Base-by-base conservation (phyloP, 35 echinoderm and acorn worm genomes). In the Chiridota heheva region DNA sequence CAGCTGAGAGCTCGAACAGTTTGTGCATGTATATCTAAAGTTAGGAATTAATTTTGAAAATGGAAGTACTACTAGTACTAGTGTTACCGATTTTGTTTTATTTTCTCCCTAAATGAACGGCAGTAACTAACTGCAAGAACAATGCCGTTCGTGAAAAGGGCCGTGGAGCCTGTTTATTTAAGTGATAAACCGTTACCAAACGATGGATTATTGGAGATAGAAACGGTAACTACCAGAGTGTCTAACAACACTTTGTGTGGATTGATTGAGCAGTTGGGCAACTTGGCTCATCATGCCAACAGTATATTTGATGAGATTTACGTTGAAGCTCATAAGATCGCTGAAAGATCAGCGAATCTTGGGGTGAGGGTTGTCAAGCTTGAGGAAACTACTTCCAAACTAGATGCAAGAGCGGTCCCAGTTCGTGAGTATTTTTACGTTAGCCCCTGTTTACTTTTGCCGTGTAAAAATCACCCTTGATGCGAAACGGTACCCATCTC, bases 381-480 rank as follows among this genome's bases (percentile, higher is more conserved):
- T 29, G 82, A 82, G 61, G 92, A 89, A 57, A 44, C 61, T 42
- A 64, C 90, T 40, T 61, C 67, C 29, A 96, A 79, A 64, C 76
- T 96, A 42, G 92, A 96, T 71, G 92, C 92, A 22, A 86, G 92
- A 82, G 82, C 92, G 37, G 92, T 96, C 5, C 74, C 71, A 96
- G 92, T 96, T 82, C 92, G 92, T 96, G 90, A 96, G 92, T 96
- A 85, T 72, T 29, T 44, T 60, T 65, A 10, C n/a, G n/a, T n/a
- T n/a, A n/a, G n/a, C 22, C 22, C 8, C 22, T 10, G 8, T 12
- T 12, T 51, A 22, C 22, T 51, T 51, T 12, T 51, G 10, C 22
- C 47, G 22, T 51, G 10, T 51, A 51, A 51, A 12, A 51, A 22
- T 51, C 8, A 51, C 10, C 47, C 22, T n/a, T n/a, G n/a, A n/a